These are phyloP conservation scores for Tychaedon coryphoeus DNA, from an alignment of 2,113 vertebrate genomes.

Conservation along the genomic window DNA sequence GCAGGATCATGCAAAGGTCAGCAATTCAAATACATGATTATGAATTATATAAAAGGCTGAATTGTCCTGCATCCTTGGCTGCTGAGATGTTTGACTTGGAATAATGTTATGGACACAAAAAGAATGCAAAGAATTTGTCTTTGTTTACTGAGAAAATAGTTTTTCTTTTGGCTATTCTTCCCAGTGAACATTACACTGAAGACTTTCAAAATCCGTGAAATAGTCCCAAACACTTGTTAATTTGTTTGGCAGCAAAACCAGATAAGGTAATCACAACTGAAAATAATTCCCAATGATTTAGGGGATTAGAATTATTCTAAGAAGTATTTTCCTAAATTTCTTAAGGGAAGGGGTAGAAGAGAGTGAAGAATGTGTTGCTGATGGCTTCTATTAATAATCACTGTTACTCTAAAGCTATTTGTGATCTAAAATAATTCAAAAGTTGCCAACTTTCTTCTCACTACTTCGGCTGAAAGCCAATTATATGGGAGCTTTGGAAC, in stretches of 20 bases:
- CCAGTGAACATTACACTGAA: not conserved
- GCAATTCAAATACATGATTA: not conserved
- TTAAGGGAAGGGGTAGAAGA: not conserved
- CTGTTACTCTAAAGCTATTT: not conserved
- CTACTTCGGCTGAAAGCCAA: not conserved
- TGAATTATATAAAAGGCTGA: not conserved
- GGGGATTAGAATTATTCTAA: not conserved
- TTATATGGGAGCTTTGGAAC: not conserved
- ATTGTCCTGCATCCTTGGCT: not conserved
- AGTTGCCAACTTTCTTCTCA: not conserved
- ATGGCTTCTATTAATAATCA: not conserved
- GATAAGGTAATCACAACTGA: not conserved
- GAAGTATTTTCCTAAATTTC: not conserved
- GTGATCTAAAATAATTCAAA: not conserved
- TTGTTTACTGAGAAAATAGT: not conserved
- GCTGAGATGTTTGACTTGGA: not conserved
- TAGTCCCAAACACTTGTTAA: not conserved
- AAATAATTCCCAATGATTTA: not conserved
- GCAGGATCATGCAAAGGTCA: not conserved
- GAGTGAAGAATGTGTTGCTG: not conserved
- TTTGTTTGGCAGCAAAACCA: not conserved
- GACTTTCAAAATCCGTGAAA: not conserved
- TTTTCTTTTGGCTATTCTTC: not conserved
- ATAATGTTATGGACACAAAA: not conserved
- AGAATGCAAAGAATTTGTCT: not conserved